phyloP scores from a whole-genome alignment of 1,140 invertebrate species.

The Sycobia sp. region DNA sequence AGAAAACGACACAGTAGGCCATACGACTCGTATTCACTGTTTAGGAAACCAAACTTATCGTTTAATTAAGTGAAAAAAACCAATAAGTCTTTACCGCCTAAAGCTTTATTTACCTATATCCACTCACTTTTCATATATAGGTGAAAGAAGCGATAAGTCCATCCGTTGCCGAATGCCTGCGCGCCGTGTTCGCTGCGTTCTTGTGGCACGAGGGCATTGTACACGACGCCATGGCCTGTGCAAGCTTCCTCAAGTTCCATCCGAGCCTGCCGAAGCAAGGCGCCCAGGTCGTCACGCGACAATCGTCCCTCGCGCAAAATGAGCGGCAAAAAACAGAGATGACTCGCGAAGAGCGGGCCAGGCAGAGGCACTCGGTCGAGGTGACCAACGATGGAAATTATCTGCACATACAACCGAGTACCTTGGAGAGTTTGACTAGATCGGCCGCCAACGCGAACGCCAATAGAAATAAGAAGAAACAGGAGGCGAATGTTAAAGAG shows the following conservation, averaged over 20 bases:
- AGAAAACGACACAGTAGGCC: no score
- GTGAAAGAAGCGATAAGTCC: constrained; percentile 88
- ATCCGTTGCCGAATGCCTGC: constrained; percentile 87
- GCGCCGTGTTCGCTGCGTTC: constrained; percentile 94
- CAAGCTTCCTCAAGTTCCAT: constrained; percentile 95
- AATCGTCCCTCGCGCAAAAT: constrained; percentile 41
- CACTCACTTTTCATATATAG: no score
- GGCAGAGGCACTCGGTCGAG: constrained; percentile 85
- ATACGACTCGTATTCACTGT: no score
- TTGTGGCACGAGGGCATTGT: constrained; percentile 97
- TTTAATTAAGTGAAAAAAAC: no score
- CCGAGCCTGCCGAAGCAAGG: constrained; percentile 80
- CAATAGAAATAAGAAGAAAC: constrained; percentile 68
- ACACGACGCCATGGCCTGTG: constrained; percentile 96
- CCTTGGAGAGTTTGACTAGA: constrained; percentile 74
- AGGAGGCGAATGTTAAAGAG: constrained; percentile 66
- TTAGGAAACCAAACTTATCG: no score
- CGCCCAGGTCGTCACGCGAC: constrained; percentile 8
- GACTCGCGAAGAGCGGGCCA: constrained; percentile 66
- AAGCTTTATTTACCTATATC: no score
- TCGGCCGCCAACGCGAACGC: constrained; percentile 76
- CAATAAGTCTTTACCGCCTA: no score
- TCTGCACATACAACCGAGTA: constrained; percentile 78
- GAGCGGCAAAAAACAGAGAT: constrained; percentile 61
- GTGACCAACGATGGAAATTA: constrained; percentile 80